Conservation (phyloP, 2,888 invertebrate genomes). For the Dryobota labecula region DNA sequence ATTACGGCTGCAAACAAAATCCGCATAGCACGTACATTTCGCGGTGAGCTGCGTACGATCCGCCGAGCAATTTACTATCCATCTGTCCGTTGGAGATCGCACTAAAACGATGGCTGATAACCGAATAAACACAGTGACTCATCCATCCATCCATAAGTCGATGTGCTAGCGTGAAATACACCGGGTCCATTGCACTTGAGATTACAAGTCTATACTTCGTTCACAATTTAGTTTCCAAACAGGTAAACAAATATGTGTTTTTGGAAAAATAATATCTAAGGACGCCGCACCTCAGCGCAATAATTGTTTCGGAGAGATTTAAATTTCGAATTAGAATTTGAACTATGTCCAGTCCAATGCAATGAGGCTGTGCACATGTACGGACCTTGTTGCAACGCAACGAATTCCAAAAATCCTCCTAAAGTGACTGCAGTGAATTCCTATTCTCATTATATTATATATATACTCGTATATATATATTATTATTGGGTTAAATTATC, state of each 20-base stretch:
- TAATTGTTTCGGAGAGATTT: too few relatives aligned
- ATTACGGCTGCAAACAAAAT: constrained; percentile 15
- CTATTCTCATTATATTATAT: too few relatives aligned
- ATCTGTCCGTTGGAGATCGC: constrained; percentile 73
- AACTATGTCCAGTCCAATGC: too few relatives aligned
- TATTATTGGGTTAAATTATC: too few relatives aligned
- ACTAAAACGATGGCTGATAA: constrained; percentile 78
- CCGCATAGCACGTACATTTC: constrained; percentile 37
- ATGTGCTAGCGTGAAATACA: constrained; percentile 59
- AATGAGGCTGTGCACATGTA: too few relatives aligned
- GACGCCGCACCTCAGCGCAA: too few relatives aligned
- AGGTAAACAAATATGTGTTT: not conserved
- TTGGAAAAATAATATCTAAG: too few relatives aligned
- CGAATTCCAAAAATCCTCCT: too few relatives aligned
- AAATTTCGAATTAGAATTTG: too few relatives aligned
- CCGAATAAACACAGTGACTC: constrained; percentile 85
- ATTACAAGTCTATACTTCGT: constrained; percentile 18
- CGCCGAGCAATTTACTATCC: constrained; percentile 70
- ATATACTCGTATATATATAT: too few relatives aligned
- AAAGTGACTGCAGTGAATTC: too few relatives aligned
- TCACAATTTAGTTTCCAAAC: not conserved
- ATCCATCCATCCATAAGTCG: constrained; percentile 67
- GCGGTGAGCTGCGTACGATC: constrained; percentile 41
- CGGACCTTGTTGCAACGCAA: too few relatives aligned
- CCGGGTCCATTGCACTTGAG: constrained; percentile 66